A percentile compares a stretch with the other conserved stretches of the same genome.
These are phyloP conservation scores for Bos indicus DNA, from an alignment of 2,113 vertebrate genomes.

Conservation along the genomic window DNA sequence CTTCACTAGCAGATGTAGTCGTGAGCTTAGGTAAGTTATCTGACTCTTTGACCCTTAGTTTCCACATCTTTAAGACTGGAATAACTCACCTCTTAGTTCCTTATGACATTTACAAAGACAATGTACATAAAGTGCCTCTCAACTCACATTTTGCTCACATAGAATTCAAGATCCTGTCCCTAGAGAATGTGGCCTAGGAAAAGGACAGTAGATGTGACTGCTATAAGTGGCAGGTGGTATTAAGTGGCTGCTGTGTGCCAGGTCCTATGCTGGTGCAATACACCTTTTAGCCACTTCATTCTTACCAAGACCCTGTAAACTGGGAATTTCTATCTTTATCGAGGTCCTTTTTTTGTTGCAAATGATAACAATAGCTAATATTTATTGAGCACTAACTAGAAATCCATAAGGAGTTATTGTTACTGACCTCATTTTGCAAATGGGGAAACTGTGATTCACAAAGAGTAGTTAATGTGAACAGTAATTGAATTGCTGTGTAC, in stretches of 20 bases:
- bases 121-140: neutral
- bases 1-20: neutral
- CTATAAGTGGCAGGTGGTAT: neutral
- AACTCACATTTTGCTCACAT: neutral
- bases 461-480: neutral
- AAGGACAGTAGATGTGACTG: neutral
- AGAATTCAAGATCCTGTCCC: neutral
- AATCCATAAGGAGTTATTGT: neutral
- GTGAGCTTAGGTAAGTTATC: neutral
- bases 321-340: neutral
- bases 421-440: neutral
- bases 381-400: neutral
- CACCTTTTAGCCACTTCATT: neutral
- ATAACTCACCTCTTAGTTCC: neutral
- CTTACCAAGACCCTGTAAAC: neutral
- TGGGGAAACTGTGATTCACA: neutral
- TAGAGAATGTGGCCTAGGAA: neutral
- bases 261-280: neutral
- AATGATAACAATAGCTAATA: neutral
- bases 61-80: neutral
- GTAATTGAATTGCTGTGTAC: neutral
- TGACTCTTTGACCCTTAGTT: neutral
- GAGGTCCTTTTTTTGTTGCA: neutral
- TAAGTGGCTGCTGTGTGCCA: neutral
- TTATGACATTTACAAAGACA: neutral